phyloP scores from a whole-genome alignment of 2,888 invertebrate genomes.

The Lomographa bimaculata region DNA sequence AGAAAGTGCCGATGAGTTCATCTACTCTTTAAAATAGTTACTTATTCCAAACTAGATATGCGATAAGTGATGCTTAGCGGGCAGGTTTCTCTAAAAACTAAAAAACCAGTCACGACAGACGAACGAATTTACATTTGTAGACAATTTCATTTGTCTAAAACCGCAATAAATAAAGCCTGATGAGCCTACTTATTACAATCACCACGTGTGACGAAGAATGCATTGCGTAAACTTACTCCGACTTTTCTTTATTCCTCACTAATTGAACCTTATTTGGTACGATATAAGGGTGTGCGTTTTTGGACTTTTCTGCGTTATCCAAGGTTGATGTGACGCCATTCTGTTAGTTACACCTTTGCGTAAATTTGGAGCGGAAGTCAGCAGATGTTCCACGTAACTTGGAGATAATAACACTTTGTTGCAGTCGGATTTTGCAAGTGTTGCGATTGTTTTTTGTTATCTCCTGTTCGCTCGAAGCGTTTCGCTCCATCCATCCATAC shows the following conservation, averaged over 20 bases:
- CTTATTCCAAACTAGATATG: too few species aligned
- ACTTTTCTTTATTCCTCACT: too few species aligned
- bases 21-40: too few species aligned
- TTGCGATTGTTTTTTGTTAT: too few species aligned
- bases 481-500: too few species aligned
- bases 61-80: too few species aligned
- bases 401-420: constrained; percentile 37
- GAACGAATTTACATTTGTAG: constrained; percentile 13
- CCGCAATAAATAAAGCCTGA: constrained; percentile 15
- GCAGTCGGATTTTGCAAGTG: constrained; percentile 33
- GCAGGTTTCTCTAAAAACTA: too few species aligned
- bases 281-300: constrained; percentile 1
- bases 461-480: too few species aligned
- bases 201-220: constrained; percentile 55
- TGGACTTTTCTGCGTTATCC: constrained; percentile 12
- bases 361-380: constrained; percentile 60
- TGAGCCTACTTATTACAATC: constrained; percentile 31
- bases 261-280: constrained; percentile 24
- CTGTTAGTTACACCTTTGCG: constrained; percentile 64
- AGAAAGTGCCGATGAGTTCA: too few species aligned
- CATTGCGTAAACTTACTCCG: constrained; percentile 39
- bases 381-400: constrained; percentile 20
- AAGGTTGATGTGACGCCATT: constrained; percentile 41
- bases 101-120: constrained; percentile 5
- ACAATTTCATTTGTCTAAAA: constrained; percentile 8